These are phyloP conservation scores for Acanthopleura granulata DNA, from an alignment of 2,888 invertebrate genomes.

Conservation along the genomic window DNA sequence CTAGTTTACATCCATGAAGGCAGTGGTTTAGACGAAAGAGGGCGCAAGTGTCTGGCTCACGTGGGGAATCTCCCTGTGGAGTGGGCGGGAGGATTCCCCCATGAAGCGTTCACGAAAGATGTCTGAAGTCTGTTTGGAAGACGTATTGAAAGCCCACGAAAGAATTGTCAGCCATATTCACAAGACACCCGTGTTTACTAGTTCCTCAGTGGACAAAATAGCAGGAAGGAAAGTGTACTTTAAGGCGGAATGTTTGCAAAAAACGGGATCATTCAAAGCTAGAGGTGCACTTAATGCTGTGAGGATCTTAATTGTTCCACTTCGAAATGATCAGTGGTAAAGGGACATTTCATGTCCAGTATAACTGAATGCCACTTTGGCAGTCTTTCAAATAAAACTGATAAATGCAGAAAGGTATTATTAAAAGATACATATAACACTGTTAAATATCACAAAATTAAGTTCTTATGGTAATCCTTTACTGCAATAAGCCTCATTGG, in stretches of 20 bases:
- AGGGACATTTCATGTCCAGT: neutral
- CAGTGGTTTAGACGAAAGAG: conserved; percentile 9
- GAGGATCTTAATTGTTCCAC: conserved; percentile 26
- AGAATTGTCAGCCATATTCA: conserved; percentile 43
- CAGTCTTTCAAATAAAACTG: no score
- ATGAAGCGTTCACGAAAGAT: neutral
- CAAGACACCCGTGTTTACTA: conserved; percentile 56
- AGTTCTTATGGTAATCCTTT: no score
- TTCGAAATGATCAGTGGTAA: neutral
- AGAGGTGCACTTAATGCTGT: conserved; percentile 65
- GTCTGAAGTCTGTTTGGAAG: neutral
- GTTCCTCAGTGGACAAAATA: conserved; percentile 42
- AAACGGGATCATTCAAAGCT: conserved; percentile 65
- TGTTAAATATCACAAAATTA: no score
- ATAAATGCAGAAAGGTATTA: no score
- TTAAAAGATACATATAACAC: no score
- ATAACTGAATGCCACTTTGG: no score
- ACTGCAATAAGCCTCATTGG: no score
- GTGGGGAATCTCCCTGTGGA: neutral
- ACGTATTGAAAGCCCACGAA: conserved; percentile 37
- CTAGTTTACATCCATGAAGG: neutral
- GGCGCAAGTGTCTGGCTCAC: conserved; percentile 15
- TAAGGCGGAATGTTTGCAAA: conserved; percentile 64
- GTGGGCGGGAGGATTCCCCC: neutral
- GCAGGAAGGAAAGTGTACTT: conserved; percentile 53